Conservation (phyloP, 2,797 vertebrate species). For the Pampus argenteus region DNA sequence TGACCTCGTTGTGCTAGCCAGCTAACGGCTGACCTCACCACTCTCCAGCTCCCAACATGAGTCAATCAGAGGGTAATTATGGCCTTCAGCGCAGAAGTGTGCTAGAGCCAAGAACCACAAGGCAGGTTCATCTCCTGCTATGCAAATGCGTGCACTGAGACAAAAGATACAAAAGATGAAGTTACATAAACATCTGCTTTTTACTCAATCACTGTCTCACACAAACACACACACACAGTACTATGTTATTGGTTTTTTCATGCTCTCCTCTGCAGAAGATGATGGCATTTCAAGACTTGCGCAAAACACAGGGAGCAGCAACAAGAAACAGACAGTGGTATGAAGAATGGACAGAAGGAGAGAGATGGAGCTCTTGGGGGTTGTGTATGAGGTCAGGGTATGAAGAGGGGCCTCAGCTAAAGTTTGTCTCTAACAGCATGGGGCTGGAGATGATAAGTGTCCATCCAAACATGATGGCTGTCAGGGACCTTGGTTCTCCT, state of each 20-base stretch:
- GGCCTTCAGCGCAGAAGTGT: conserved; percentile 51
- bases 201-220: conserved; percentile 3
- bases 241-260: conserved; percentile 47
- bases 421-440: conserved; percentile 51
- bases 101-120: conserved; percentile 58
- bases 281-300: conserved; percentile 80
- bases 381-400: conserved; percentile 51
- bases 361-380: conserved; percentile 48
- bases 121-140: conserved; percentile 70
- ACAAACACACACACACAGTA: conserved; percentile 24
- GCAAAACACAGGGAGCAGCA: conserved; percentile 49
- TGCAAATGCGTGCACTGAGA: background rate
- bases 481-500: conserved; percentile 5
- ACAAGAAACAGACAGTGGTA: conserved; percentile 38
- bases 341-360: conserved; percentile 21
- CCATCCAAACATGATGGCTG: conserved; percentile 27
- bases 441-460: conserved; percentile 36
- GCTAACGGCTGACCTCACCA: conserved; percentile 70
- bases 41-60: conserved; percentile 58
- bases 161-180: background rate
- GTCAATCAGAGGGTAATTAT: conserved; percentile 67
- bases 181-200: conserved; percentile 25
- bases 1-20: conserved; percentile 68
- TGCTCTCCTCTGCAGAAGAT: conserved; percentile 40
- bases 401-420: conserved; percentile 28